A percentile compares a stretch with the other conserved stretches of the same genome.
These are phyloP conservation scores for Pipistrellus pipistrellus DNA, from an alignment of 2,797 vertebrate genomes.

Conservation along the genomic window DNA sequence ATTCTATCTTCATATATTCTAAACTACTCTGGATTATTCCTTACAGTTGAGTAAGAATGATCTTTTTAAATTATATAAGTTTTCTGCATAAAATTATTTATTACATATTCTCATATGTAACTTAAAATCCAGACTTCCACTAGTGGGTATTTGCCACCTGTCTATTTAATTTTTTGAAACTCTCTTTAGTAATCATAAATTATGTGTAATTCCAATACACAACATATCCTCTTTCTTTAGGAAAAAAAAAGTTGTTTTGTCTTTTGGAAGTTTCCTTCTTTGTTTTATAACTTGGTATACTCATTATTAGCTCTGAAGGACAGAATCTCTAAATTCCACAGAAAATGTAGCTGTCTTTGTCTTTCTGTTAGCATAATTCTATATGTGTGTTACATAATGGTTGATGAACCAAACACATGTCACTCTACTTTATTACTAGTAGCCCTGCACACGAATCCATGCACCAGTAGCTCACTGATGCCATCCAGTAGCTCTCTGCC, in stretches of 20 bases:
- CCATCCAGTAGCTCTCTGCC: too few species aligned
- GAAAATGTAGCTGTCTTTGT: not conserved
- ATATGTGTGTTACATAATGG: not conserved
- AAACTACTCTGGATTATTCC: not conserved
- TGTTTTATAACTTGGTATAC: not conserved
- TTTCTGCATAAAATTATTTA: constrained; percentile 42
- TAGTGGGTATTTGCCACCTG: not conserved
- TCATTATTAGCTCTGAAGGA: not conserved
- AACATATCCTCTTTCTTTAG: constrained; percentile 45
- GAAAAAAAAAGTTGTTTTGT: not conserved
- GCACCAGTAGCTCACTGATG: too few species aligned
- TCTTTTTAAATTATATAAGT: not conserved
- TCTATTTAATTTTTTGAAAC: constrained; percentile 54
- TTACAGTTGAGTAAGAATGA: not conserved
- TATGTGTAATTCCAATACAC: not conserved
- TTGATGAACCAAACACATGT: not conserved
- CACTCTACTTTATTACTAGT: not conserved
- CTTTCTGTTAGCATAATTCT: not conserved
- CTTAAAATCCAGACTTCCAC: not conserved
- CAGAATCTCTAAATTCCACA: not conserved
- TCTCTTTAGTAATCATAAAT: constrained; percentile 58
- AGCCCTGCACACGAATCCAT: too few species aligned
- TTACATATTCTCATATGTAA: not conserved
- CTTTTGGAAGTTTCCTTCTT: not conserved
- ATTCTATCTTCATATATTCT: not conserved